A percentile compares a stretch with the other conserved stretches of the same genome.
Evolutionary conservation across 2,888 invertebrate genomes (phyloP).

Genomic region (Metopia argyrocephala): DNA sequence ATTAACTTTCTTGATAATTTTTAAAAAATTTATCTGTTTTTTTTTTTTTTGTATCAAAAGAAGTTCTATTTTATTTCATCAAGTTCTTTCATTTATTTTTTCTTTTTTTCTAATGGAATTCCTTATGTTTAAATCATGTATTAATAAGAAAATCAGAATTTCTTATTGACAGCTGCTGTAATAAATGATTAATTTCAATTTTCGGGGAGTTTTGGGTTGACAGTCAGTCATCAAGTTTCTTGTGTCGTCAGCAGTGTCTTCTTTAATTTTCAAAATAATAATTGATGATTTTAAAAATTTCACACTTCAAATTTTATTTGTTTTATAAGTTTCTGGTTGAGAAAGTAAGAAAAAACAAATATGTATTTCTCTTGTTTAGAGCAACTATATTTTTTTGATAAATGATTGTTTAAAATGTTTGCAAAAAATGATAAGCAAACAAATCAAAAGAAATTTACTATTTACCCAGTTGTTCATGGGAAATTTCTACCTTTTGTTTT

Average conservation of each 20-base stretch:
- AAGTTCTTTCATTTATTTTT: background rate
- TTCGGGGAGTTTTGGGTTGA: constrained; percentile 61
- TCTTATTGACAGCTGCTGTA: constrained; percentile 57
- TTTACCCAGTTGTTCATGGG: no score
- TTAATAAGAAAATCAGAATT: background rate
- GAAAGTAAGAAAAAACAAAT: no score
- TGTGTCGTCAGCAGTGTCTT: background rate
- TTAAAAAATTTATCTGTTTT: background rate
- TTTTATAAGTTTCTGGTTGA: background rate
- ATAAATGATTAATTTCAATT: constrained; percentile 59
- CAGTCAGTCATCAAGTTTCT: constrained; percentile 12
- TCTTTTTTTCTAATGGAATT: no score
- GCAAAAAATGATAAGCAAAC: no score
- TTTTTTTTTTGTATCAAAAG: no score
- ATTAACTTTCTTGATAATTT: background rate
- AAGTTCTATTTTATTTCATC: no score
- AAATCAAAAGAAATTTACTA: no score
- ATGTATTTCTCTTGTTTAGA: no score
- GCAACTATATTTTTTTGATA: no score
- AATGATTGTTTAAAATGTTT: no score
- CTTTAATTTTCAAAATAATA: background rate
- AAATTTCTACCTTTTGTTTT: no score
- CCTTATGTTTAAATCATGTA: no score
- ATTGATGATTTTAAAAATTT: background rate
- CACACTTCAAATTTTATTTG: background rate